Evolutionary conservation across 1,140 invertebrate genomes (phyloP).

Genomic region (Pantala flavescens): DNA sequence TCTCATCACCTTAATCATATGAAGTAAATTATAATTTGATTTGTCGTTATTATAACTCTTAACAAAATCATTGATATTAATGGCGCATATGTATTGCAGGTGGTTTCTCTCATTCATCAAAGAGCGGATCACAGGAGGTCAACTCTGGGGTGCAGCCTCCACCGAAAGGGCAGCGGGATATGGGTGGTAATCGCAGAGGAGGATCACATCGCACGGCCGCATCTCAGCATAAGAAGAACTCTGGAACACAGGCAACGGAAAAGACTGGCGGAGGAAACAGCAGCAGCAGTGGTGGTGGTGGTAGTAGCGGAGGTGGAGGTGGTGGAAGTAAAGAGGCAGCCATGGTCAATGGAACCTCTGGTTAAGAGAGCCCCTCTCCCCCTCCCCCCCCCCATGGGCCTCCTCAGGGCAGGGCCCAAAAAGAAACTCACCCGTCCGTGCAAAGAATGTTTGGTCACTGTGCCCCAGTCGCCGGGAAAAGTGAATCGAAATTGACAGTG

Average conservation of each 20-base stretch:
- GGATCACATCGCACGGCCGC: neutral
- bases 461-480: neutral
- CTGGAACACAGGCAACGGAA: neutral
- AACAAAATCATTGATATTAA: no score
- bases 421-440: slow-evolving; percentile 1
- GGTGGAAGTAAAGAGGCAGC: neutral
- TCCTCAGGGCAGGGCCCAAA: neutral
- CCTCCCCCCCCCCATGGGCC: neutral
- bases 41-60: no score
- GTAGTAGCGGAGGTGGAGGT: neutral
- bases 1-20: no score
- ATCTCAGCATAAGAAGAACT: neutral
- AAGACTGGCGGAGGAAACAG: neutral
- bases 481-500: slow-evolving; percentile 5
- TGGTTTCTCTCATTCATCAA: neutral
- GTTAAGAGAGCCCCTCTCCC: neutral
- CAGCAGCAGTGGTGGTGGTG: neutral
- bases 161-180: neutral
- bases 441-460: neutral
- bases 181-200: neutral
- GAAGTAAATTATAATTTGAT: no score
- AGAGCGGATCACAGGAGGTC: neutral
- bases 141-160: neutral
- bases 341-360: slow-evolving; percentile 7
- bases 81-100: neutral